Conservation (phyloP, 2,113 vertebrate species). For the Datnioides undecimradiatus region DNA sequence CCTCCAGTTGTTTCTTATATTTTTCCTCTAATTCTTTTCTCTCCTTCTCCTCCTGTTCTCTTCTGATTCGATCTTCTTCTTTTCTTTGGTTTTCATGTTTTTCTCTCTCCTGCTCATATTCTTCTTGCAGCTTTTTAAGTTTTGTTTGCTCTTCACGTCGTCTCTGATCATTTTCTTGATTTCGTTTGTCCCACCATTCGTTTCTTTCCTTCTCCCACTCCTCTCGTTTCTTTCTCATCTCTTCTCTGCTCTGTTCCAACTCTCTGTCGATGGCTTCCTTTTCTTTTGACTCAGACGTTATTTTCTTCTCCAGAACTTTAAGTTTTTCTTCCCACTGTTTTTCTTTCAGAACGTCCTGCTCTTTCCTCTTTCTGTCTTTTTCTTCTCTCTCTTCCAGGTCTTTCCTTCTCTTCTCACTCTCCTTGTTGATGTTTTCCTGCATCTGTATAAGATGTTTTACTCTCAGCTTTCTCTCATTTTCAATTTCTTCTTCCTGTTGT, state of each 20-base stretch:
- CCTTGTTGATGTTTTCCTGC: background rate
- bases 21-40: background rate
- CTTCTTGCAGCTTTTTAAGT: background rate
- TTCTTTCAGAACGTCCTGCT: background rate
- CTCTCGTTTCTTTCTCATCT: background rate
- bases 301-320: background rate
- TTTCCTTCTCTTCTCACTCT: background rate
- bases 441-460: background rate
- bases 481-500: background rate
- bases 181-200: background rate
- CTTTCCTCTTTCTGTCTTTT: background rate
- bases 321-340: background rate
- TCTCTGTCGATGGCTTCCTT: background rate
- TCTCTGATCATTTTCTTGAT: background rate
- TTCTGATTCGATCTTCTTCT: slow-evolving; percentile 7
- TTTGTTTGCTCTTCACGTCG: background rate
- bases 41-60: slow-evolving; percentile 6
- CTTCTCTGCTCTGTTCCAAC: background rate
- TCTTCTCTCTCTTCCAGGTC: background rate
- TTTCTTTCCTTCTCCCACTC: slow-evolving; percentile 5
- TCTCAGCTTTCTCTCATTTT: background rate
- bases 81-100: slow-evolving; percentile 2
- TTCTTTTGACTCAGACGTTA: background rate
- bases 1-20: background rate
- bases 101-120: background rate